Evolutionary conservation across 1,140 invertebrate species (phyloP).

Genomic region (Helicorthomorpha holstii): DNA sequence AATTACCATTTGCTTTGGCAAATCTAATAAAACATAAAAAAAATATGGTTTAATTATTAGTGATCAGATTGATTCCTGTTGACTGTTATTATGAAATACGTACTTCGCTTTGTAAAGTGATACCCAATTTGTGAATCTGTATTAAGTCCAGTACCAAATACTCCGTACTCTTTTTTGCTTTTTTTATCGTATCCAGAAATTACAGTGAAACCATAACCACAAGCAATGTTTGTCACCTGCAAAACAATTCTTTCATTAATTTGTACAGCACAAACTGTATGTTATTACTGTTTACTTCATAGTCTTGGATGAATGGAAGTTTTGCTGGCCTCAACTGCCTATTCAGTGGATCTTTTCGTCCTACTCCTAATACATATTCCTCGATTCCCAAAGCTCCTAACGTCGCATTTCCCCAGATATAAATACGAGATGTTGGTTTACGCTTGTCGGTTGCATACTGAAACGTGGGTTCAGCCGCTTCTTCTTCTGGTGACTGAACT

Average conservation of each 20-base stretch:
- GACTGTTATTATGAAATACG: no score
- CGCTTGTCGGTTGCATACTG: background rate
- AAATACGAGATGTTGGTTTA: background rate
- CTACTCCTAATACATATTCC: background rate
- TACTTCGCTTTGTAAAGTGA: background rate
- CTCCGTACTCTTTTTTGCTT: conserved; percentile 31
- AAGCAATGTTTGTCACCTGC: conserved; percentile 49
- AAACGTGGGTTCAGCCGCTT: background rate
- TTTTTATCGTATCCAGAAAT: conserved; percentile 49
- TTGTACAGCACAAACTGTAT: background rate
- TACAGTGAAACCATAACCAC: conserved; percentile 81
- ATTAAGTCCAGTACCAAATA: conserved; percentile 82
- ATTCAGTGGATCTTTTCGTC: background rate
- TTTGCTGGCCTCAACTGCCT: background rate
- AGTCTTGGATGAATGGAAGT: background rate
- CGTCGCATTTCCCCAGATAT: background rate
- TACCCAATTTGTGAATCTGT: conserved; percentile 78
- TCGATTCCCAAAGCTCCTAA: background rate
- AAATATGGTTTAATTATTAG: conserved; percentile 1
- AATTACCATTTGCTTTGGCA: conserved; percentile 50
- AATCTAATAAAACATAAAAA: conserved; percentile 23
- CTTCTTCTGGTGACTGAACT: background rate
- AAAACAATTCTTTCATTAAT: conserved; percentile 4
- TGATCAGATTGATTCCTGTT: no score
- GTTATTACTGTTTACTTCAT: background rate